Percentiles rank a stretch among this genome's conserved stretches.
These are phyloP conservation scores for Harpalus rubripes DNA, from an alignment of 2,888 invertebrate genomes.

Conservation along the genomic window DNA sequence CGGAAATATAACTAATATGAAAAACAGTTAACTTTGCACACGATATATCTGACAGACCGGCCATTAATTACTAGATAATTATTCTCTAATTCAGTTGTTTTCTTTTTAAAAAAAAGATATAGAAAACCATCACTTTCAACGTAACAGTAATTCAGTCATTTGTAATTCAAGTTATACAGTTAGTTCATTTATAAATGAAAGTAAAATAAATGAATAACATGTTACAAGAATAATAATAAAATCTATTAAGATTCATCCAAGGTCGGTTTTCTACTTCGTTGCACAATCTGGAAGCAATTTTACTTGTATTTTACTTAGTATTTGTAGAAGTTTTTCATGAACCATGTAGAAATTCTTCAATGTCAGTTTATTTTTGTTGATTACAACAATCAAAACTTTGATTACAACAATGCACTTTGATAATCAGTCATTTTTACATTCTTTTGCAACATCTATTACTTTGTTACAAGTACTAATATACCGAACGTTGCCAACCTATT, in stretches of 20 bases:
- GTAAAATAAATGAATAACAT: constrained; percentile 33
- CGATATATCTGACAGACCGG: constrained; percentile 15
- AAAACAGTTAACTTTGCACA: constrained; percentile 46
- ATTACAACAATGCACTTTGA: background rate
- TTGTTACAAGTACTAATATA: no score
- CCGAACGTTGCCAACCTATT: no score
- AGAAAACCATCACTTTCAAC: background rate
- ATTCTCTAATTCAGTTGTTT: background rate
- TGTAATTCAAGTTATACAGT: constrained; percentile 9
- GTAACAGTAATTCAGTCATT: constrained; percentile 8
- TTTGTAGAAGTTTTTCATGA: background rate
- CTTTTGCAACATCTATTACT: no score
- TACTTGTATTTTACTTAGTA: background rate
- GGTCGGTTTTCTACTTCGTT: constrained; percentile 33
- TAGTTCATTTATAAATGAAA: constrained; percentile 34
- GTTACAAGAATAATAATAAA: constrained; percentile 21
- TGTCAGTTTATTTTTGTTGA: background rate
- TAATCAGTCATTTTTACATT: no score
- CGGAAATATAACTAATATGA: constrained; percentile 51
- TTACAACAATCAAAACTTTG: background rate
- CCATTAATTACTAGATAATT: background rate
- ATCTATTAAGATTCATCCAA: constrained; percentile 39
- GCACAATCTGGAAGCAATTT: constrained; percentile 20
- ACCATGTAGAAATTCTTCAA: no score
- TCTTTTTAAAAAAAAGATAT: background rate